phyloP scores from a whole-genome alignment of 2,888 invertebrate species.

The Apamea epomidion region DNA sequence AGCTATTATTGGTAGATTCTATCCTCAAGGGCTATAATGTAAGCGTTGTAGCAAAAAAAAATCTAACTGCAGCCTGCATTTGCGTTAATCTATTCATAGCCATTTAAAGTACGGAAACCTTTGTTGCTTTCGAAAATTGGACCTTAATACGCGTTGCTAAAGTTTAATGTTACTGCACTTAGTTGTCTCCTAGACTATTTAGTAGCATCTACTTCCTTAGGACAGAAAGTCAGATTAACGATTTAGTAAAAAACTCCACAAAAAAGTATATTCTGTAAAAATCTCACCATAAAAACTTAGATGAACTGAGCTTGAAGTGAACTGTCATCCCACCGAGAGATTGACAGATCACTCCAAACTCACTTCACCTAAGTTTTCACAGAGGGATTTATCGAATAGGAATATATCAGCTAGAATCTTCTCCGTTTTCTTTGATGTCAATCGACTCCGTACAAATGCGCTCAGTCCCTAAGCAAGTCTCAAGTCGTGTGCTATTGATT shows the following conservation, averaged over 20 bases:
- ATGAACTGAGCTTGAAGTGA: neutral
- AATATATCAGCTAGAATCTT: neutral
- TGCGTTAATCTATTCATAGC: neutral
- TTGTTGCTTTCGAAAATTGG: neutral
- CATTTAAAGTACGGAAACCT: neutral
- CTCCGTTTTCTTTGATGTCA: neutral
- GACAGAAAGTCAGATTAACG: neutral
- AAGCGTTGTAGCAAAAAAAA: neutral
- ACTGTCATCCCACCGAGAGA: too few species aligned
- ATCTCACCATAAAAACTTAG: neutral
- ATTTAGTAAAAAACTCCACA: neutral
- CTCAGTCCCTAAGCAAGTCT: neutral
- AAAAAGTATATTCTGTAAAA: neutral
- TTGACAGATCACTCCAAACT: neutral
- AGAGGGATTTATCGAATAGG: too few species aligned
- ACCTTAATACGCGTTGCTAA: neutral
- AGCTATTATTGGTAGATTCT: neutral
- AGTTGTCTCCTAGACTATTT: neutral
- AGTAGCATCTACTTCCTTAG: neutral
- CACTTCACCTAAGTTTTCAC: neutral
- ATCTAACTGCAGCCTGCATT: neutral
- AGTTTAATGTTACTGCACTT: neutral
- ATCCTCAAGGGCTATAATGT: neutral
- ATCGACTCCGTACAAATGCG: neutral
- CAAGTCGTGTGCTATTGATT: neutral